These are phyloP conservation scores for Smithornis capensis DNA, from an alignment of 2,113 vertebrate species.

Conservation along the genomic window DNA sequence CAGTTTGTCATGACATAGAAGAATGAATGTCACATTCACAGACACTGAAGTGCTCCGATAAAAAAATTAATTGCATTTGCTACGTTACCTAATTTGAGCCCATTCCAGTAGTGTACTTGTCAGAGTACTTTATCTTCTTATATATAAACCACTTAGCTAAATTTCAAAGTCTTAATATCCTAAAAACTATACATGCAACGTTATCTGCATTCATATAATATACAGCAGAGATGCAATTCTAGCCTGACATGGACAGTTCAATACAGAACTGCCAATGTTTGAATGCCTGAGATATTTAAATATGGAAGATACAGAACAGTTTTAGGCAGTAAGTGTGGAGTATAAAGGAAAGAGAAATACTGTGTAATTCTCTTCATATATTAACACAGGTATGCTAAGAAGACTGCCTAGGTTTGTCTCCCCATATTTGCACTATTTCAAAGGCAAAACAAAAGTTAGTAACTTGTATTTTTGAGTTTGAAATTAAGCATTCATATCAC, in stretches of 20 bases:
- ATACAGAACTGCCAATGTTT: not conserved
- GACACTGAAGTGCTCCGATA: not conserved
- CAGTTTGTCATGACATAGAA: not conserved
- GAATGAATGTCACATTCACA: not conserved
- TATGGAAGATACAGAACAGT: not conserved
- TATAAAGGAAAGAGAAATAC: not conserved
- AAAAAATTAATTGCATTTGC: not conserved
- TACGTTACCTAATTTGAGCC: constrained; percentile 32
- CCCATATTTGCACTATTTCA: not conserved
- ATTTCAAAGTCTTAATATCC: not conserved
- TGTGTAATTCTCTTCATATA: not conserved
- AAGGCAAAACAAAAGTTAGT: not conserved
- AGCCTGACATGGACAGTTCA: not conserved
- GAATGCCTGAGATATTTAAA: not conserved
- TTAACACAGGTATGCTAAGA: not conserved
- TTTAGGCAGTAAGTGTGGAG: not conserved
- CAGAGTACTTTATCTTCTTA: not conserved
- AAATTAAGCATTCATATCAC: not conserved
- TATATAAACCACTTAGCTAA: constrained; percentile 1
- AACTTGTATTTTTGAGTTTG: not conserved
- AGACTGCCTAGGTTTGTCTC: not conserved
- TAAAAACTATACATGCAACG: not conserved
- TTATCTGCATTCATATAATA: not conserved
- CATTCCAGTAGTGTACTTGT: not conserved
- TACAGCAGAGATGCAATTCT: not conserved